Base-by-base conservation (phyloP, 2,113 vertebrate genomes). In the Ceyx cyanopectus region DNA sequence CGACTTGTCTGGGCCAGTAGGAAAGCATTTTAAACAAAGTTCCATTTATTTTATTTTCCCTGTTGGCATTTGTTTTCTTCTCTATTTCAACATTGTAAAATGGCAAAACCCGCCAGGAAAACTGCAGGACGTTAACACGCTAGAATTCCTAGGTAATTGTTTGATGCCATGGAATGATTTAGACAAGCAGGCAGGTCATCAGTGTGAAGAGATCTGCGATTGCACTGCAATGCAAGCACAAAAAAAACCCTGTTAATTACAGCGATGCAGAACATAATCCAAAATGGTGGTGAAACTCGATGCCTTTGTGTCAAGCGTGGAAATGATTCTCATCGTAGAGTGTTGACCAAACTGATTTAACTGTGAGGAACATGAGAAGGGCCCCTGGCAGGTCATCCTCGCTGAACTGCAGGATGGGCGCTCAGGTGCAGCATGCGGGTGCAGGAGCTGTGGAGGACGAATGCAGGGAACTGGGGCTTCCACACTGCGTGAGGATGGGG, bases 361-460 rank as follows among this genome's bases (percentile, higher is more conserved):
- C n/a, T 0, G n/a, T 0, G 18, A 21, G 48, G 30, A 40, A 54
- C 76, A 34, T 10, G 41, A 10, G 6, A 5, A 53, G 56, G 87
- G 61, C 56, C 69, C 29, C n/a, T 10, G 0, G 3, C n/a, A 6
- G 78, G 48, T 30, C n/a, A 32, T 37, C 20, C 1, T 4, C 4
- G 2, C 3, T 0, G 8, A 37, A 2, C 2, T 2, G 30, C 1
- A 1, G 22, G 48, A 5, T 0, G 0, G 20, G 1, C 5, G 15
- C 18, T 4, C 15, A 30, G 0, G 34, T 2, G 0, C 40, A 6
- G 37, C 1, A 16, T 3, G 5, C 0, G 32, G 45, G 37, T 7
- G 14, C 10, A 9, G 45, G 43, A 41, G 57, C 11, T 12, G 6
- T 0, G 37, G 16, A 6, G 56, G 18, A 14, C 12, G 7, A 51